Conservation (phyloP, 1,140 invertebrate species). For the Diabrotica virgifera region DNA sequence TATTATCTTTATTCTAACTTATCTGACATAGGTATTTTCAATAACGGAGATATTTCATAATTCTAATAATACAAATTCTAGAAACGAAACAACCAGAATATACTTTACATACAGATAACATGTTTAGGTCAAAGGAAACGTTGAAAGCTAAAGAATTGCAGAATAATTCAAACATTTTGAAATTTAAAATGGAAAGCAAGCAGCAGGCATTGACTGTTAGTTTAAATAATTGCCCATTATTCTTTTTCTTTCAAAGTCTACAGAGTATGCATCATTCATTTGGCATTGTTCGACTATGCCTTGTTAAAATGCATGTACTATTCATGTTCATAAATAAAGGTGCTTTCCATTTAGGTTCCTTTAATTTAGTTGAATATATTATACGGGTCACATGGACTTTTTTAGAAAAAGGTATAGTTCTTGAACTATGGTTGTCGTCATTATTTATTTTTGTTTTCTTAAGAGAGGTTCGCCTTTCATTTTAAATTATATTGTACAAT, state of each 20-base stretch:
- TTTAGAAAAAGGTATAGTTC: neutral
- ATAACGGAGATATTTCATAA: too few relatives aligned
- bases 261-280: constrained; percentile 2
- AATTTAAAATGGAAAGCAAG: neutral
- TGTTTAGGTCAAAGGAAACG: neutral
- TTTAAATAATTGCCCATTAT: constrained; percentile 3
- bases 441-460: too few relatives aligned
- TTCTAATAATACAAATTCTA: too few relatives aligned
- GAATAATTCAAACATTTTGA: neutral
- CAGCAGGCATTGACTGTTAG: constrained; percentile 1
- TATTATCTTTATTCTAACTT: too few relatives aligned
- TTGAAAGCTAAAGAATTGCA: neutral
- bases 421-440: too few relatives aligned
- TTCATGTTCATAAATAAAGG: constrained; percentile 3
- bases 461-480: too few relatives aligned
- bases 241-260: constrained; percentile 1
- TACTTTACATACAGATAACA: too few relatives aligned
- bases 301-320: constrained; percentile 3
- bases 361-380: neutral
- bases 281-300: neutral
- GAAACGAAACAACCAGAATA: too few relatives aligned
- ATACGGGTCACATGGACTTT: neutral
- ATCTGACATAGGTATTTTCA: too few relatives aligned
- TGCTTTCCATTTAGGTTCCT: neutral
- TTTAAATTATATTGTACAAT: too few relatives aligned